Base-by-base conservation (phyloP, 1,140 invertebrate species). In the Paralvinella palmiformis region DNA sequence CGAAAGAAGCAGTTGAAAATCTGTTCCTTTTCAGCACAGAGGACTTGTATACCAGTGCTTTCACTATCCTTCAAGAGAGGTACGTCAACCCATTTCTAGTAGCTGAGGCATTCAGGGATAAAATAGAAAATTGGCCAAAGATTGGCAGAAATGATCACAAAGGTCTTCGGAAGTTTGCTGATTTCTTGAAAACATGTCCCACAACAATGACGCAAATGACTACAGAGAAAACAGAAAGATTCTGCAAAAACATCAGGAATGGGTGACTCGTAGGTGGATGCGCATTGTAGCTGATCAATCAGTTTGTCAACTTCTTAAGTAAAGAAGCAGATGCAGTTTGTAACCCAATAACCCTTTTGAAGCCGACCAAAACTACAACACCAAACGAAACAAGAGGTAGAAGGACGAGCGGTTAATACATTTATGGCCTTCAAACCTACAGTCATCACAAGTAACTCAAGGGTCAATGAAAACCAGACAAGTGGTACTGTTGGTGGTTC, bases 191-290 rank as follows among this genome's bases (percentile, higher is more conserved):
- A 17, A 68, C 69, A 32, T 69, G 69, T 58, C 27, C 44, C 24
- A 29, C 60, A 6, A 68, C 69, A 17, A 67, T 59, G 62, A 35
- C 48, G 6, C 20, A 17, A 1, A 72, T 58, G 69, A 72, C 41
- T 36, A 59, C 6, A 27, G 65, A 24, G 71, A 71, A 62, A 71
- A 70, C 36, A 35, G 60, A 13, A 69, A 70, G 36, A 57, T 72
- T 17, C 57, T 70, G 50, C 2, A 37, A 15, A 70, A 67, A 44
- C 45, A 70, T 10, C 67, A 69, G 1, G 69, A 70, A 13, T 70
- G 69, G 71, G 22, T 70, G 32, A 58, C 68, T 2, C 37, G 15
- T 24, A 55, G 63, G 37, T 67, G 67, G 67, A 55, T 29, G 1
- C 58, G 67, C 24, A 63, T 67, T 20, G 71, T 60, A 5, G 10